Percentiles rank a stretch among this genome's conserved stretches.
Conservation (phyloP, 2,113 vertebrate genomes). For the Phrynosoma blainvillii region DNA sequence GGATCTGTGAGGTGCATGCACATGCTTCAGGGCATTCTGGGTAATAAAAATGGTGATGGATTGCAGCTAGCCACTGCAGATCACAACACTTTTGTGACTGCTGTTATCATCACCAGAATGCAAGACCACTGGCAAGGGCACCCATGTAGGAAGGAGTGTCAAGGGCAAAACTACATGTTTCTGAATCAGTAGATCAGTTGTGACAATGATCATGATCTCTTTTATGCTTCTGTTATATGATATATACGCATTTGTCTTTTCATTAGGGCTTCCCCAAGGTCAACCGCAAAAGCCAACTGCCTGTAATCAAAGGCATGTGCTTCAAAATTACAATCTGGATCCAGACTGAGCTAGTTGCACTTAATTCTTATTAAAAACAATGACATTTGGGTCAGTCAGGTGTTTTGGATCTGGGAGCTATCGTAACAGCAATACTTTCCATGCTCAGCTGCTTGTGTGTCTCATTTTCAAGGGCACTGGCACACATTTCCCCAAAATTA, state of each 20-base stretch:
- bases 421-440: neutral
- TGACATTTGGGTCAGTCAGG: neutral
- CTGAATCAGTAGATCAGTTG: neutral
- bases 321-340: neutral
- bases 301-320: neutral
- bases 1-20: neutral
- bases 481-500: neutral
- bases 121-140: neutral
- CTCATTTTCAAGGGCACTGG: neutral
- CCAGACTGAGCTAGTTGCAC: neutral
- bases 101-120: neutral
- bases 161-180: neutral
- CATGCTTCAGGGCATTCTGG: neutral
- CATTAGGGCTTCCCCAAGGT: neutral
- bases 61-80: neutral
- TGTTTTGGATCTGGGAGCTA: neutral
- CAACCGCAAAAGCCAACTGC: neutral
- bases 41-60: neutral
- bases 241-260: neutral
- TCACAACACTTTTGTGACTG: neutral
- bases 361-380: neutral
- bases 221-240: neutral
- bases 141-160: no score
- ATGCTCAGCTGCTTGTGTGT: neutral
- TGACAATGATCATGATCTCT: neutral